phyloP scores from a whole-genome alignment of 1,140 invertebrate genomes.

The Helicoverpa zea region DNA sequence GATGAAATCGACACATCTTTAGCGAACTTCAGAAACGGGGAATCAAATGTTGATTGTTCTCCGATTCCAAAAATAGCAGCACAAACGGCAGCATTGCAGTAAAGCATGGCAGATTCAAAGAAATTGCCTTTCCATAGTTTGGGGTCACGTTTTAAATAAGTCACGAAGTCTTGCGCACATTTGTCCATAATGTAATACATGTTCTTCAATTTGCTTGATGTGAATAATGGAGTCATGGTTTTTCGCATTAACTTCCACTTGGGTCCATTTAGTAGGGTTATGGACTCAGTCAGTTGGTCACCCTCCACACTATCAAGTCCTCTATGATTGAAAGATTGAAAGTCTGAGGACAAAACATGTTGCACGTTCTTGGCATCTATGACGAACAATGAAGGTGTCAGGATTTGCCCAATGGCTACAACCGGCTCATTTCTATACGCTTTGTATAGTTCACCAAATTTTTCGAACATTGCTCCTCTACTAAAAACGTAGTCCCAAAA shows the following conservation, averaged over 20 bases:
- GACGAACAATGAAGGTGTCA: constrained; percentile 78
- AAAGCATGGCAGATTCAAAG: constrained; percentile 53
- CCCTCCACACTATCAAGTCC: constrained; percentile 80
- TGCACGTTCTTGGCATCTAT: constrained; percentile 85
- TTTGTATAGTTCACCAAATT: constrained; percentile 57
- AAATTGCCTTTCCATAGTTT: constrained; percentile 52
- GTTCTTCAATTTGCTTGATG: constrained; percentile 79
- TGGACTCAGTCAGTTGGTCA: constrained; percentile 85
- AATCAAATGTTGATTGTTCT: constrained; percentile 55
- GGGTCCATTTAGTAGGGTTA: constrained; percentile 78
- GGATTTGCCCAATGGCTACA: constrained; percentile 72
- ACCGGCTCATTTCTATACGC: constrained; percentile 56
- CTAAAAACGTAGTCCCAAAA: constrained; percentile 53
- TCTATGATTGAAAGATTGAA: constrained; percentile 82
- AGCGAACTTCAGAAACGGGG: constrained; percentile 64
- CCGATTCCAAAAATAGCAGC: constrained; percentile 62
- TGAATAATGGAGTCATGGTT: constrained; percentile 81
- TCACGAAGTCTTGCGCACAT: constrained; percentile 67
- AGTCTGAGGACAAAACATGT: constrained; percentile 83
- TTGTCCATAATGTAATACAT: constrained; percentile 81
- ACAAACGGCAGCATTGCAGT: constrained; percentile 55
- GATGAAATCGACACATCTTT: constrained; percentile 47
- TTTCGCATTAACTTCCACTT: constrained; percentile 80
- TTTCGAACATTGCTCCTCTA: constrained; percentile 56
- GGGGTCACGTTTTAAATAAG: constrained; percentile 60